Evolutionary conservation across 1,140 invertebrate species (phyloP).

Genomic region (Portunus trituberculatus): DNA sequence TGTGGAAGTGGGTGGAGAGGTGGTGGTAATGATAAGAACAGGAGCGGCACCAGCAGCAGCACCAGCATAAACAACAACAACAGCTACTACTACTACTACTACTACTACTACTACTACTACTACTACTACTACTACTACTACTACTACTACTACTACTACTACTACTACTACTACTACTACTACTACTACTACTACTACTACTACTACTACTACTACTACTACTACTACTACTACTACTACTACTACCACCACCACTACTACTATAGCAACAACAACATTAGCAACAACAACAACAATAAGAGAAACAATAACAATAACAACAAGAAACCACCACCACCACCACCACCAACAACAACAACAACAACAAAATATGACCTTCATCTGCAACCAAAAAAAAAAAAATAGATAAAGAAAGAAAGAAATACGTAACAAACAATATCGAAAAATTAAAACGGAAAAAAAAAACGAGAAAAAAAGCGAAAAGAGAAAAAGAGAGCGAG

Average conservation of each 20-base stretch:
- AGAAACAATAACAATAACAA: too few relatives aligned
- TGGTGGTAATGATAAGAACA: too few relatives aligned
- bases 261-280: not conserved
- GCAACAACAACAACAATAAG: not conserved
- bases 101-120: constrained; percentile 32
- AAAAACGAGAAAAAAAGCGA: too few relatives aligned
- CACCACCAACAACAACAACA: not conserved
- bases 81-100: not conserved
- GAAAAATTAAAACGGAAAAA: too few relatives aligned
- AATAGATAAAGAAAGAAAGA: too few relatives aligned
- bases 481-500: too few relatives aligned
- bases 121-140: constrained; percentile 31
- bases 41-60: too few relatives aligned
- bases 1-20: too few relatives aligned
- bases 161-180: constrained; percentile 7
- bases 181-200: constrained; percentile 9
- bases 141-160: not conserved
- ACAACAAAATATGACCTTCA: not conserved
- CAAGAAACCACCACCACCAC: not conserved
- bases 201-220: not conserved
- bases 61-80: not conserved
- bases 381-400: too few relatives aligned
- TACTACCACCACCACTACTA: not conserved
- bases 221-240: not conserved
- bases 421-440: too few relatives aligned